phyloP scores from a whole-genome alignment of 2,797 vertebrate genomes.

The Semaprochilodus insignis region DNA sequence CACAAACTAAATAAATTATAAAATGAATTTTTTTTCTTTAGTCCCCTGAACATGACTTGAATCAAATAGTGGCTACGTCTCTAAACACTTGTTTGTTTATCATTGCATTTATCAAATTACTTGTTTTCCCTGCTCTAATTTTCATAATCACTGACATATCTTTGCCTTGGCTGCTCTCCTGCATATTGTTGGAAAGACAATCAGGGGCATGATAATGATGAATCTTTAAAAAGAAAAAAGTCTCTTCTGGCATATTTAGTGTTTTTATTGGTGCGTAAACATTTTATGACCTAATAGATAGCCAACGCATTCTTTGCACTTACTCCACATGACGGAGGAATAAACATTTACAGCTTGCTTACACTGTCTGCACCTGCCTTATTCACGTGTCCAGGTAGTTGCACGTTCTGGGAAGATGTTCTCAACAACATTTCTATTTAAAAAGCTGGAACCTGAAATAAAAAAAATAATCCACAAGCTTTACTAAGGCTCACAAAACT shows the following conservation, averaged over 20 bases:
- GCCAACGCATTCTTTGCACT: not conserved
- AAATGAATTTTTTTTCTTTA: not conserved
- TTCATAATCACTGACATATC: not conserved
- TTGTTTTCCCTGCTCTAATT: not conserved
- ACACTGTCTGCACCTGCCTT: not conserved
- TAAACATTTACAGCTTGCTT: slow-evolving; percentile 1
- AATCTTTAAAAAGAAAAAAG: not conserved
- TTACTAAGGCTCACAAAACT: too few species aligned
- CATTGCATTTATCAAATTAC: not conserved
- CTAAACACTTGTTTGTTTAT: not conserved
- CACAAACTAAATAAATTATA: not conserved
- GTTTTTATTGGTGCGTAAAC: not conserved
- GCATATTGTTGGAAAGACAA: not conserved
- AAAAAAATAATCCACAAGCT: too few species aligned
- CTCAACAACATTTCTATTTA: not conserved
- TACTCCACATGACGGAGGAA: not conserved
- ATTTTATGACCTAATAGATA: not conserved
- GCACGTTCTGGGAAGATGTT: not conserved
- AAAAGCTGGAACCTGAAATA: not conserved
- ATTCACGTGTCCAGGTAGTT: not conserved
- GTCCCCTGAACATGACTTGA: not conserved
- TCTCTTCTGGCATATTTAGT: not conserved
- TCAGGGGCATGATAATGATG: not conserved
- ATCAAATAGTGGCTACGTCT: not conserved
- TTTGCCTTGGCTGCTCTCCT: not conserved